Evolutionary conservation across 2,113 vertebrate genomes (phyloP).

Genomic region (Phasianus colchicus): DNA sequence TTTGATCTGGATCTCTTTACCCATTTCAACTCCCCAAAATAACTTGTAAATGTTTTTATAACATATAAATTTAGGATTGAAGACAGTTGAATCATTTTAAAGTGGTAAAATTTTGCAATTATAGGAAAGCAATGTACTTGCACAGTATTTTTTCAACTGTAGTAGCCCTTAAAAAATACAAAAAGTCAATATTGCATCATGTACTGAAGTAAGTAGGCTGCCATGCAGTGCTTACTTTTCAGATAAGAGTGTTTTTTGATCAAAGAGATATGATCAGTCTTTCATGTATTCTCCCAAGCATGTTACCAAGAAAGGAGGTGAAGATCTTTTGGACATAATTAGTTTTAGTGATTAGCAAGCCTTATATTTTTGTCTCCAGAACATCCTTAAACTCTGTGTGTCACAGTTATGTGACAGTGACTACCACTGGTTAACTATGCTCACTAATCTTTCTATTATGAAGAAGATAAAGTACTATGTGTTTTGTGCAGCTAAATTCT

Average conservation of each 20-base stretch:
- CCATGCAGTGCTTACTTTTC: not conserved
- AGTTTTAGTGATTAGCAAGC: not conserved
- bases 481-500: not conserved
- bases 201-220: not conserved
- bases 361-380: not conserved
- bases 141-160: not conserved
- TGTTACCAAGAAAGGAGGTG: not conserved
- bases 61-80: not conserved
- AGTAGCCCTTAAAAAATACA: not conserved
- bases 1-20: not conserved
- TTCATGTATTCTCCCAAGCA: not conserved
- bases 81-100: not conserved
- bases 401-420: accelerated
- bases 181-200: not conserved
- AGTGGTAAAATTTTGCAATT: not conserved
- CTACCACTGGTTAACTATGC: not conserved
- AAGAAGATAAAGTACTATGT: not conserved
- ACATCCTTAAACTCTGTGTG: not conserved
- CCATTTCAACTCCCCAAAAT: not conserved
- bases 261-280: not conserved
- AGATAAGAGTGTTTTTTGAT: not conserved
- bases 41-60: not conserved
- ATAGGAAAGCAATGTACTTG: not conserved
- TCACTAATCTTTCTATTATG: not conserved
- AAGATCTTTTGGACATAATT: not conserved